These are phyloP conservation scores for Valencia hispanica DNA, from an alignment of 2,797 vertebrate genomes.

Conservation along the genomic window DNA sequence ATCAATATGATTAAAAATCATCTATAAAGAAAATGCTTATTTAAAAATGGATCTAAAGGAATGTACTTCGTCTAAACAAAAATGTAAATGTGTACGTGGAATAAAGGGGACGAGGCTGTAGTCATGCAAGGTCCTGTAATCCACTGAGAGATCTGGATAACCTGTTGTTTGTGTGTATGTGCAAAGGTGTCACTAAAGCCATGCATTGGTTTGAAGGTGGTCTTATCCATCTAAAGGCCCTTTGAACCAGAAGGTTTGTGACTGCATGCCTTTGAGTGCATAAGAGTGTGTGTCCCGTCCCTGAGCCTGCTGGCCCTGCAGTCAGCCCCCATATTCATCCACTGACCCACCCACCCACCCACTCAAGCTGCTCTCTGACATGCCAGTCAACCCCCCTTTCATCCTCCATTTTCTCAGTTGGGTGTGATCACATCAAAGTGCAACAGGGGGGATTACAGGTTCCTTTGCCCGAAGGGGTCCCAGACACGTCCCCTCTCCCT, in stretches of 20 bases:
- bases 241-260: conserved; percentile 60
- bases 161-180: conserved; percentile 38
- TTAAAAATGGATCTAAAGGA: not conserved
- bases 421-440: conserved; percentile 70
- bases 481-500: conserved; percentile 34
- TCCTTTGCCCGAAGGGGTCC: conserved; percentile 55
- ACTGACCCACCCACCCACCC: conserved; percentile 15
- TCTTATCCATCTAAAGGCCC: conserved; percentile 58
- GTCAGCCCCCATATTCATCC: conserved; percentile 22
- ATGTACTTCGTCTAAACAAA: not conserved
- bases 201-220: conserved; percentile 57
- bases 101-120: conserved; percentile 27
- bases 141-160: conserved; percentile 56
- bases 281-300: conserved; percentile 45
- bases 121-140: conserved; percentile 62
- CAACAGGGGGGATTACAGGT: conserved; percentile 70
- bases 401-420: conserved; percentile 47
- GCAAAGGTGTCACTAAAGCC: conserved; percentile 42
- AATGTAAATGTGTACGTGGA: conserved; percentile 21
- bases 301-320: conserved; percentile 56
- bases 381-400: conserved; percentile 13
- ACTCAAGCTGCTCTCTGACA: conserved; percentile 36
- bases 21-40: not conserved
- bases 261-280: conserved; percentile 46
- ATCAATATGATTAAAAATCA: not conserved